Base-by-base conservation (phyloP, 2,113 vertebrate genomes). In the Cochlearius cochlearius region DNA sequence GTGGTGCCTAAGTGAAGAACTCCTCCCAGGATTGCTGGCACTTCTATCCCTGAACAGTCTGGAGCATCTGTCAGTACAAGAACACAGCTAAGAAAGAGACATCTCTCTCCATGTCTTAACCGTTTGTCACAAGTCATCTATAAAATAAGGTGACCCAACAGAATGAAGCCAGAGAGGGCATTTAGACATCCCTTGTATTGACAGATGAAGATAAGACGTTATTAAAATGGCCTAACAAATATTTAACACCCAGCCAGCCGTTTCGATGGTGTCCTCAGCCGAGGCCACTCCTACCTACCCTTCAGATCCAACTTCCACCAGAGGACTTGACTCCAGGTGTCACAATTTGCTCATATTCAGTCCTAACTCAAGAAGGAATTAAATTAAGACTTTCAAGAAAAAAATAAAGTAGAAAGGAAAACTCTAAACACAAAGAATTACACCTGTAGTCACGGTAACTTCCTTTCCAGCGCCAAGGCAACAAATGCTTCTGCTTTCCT, bases 391-490 rank as follows among this genome's bases (percentile, higher is more conserved):
- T 3, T 41, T 66, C 1, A 19, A 26, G 8, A 1, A 25, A 15
- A 34, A 21, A 27, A 32, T 21, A 26, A n/a, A 29, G 1, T 29
- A 71, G 7, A 53, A 60, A 80, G 21, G 30, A 71, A 52, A 85
- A 45, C 2, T 4, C 69, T 7, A 29, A 83, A 41, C 15, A 14
- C 7, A 16, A 45, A 36, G 19, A 74, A 66, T 58, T 19, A 45
- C 8, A 53, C 14, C 22, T 59, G 6, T 4, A 67, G 14, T 67
- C 56, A 62, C 2, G 0, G 32, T 22, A 68, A 43, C 14, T 76
- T 76, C 25, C 64, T 63, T 84, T n/a, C 39, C 0, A 4, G 23
- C 0, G 0, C 25, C 34, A 38, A 75, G 34, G 39, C 2, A 2
- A 38, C 38, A 21, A 63, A 53, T 2, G 3, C 29, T 45, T 53